Conservation (phyloP, 2,797 vertebrate genomes). For the Clarias pachynema region DNA sequence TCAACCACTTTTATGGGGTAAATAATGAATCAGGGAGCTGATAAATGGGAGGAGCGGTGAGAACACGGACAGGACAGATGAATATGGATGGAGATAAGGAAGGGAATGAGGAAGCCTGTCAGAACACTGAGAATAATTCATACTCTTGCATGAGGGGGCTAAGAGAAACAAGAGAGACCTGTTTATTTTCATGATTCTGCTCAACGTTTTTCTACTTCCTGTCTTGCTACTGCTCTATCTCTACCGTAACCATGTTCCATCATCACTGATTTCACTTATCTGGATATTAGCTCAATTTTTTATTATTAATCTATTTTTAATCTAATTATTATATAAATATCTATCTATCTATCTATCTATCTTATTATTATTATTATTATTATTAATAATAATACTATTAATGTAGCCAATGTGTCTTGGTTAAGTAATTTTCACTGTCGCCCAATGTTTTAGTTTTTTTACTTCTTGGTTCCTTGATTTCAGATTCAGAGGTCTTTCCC, state of each 20-base stretch:
- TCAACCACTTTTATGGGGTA: slow-evolving; percentile 40
- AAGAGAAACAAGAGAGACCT: not conserved
- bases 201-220: not conserved
- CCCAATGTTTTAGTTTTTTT: not conserved
- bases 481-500: not conserved
- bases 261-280: not conserved
- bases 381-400: too few relatives aligned
- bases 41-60: slow-evolving; percentile 37
- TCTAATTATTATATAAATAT: too few relatives aligned
- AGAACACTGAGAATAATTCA: slow-evolving; percentile 47
- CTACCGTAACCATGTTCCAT: not conserved
- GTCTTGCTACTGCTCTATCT: not conserved
- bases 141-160: slow-evolving; percentile 17
- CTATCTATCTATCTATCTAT: too few relatives aligned
- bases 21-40: slow-evolving; percentile 55
- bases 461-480: not conserved
- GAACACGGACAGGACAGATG: slow-evolving; percentile 41
- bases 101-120: slow-evolving; percentile 33
- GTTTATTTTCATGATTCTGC: not conserved
- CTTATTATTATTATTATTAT: too few relatives aligned
- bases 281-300: not conserved
- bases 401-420: too few relatives aligned
- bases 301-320: too few relatives aligned
- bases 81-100: slow-evolving; percentile 52
- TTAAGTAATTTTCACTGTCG: too few relatives aligned